Conservation (phyloP, 2,797 vertebrate genomes). For the Aeoliscus strigatus region DNA sequence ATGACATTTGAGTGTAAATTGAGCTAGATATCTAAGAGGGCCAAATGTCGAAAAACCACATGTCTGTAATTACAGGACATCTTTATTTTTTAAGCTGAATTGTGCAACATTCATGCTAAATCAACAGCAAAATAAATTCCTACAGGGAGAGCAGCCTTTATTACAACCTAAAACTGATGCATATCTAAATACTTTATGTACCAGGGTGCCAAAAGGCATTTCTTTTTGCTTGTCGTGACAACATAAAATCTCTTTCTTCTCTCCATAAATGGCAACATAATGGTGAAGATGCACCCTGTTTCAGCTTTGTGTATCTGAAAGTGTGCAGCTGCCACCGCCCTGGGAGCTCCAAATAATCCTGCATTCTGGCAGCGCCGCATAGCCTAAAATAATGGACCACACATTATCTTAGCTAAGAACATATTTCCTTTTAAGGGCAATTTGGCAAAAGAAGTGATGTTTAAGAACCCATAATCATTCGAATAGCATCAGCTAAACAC, state of each 20-base stretch:
- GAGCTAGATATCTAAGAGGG: no score
- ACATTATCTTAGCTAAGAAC: slow-evolving; percentile 70
- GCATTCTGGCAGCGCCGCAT: slow-evolving; percentile 51
- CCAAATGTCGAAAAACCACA: no score
- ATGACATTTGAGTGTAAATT: no score
- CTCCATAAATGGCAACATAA: slow-evolving; percentile 60
- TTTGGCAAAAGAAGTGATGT: slow-evolving; percentile 73
- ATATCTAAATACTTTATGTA: slow-evolving; percentile 33
- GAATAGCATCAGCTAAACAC: slow-evolving; percentile 58
- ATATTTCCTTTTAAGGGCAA: slow-evolving; percentile 73
- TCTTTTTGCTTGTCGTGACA: slow-evolving; percentile 50
- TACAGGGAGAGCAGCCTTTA: slow-evolving; percentile 19
- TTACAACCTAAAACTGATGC: slow-evolving; percentile 33
- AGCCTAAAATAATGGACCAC: slow-evolving; percentile 68
- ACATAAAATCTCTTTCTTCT: slow-evolving; percentile 49
- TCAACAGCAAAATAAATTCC: no score
- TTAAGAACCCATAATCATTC: slow-evolving; percentile 66
- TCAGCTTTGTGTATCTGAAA: slow-evolving; percentile 63
- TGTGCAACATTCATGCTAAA: no score
- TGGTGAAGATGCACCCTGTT: slow-evolving; percentile 47
- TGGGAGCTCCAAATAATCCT: slow-evolving; percentile 64
- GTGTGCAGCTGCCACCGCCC: slow-evolving; percentile 61
- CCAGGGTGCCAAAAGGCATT: slow-evolving; percentile 32
- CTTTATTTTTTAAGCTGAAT: no score
- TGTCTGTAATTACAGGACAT: no score